Conservation (phyloP, 1,140 invertebrate species). For the Halictus rubicundus region DNA sequence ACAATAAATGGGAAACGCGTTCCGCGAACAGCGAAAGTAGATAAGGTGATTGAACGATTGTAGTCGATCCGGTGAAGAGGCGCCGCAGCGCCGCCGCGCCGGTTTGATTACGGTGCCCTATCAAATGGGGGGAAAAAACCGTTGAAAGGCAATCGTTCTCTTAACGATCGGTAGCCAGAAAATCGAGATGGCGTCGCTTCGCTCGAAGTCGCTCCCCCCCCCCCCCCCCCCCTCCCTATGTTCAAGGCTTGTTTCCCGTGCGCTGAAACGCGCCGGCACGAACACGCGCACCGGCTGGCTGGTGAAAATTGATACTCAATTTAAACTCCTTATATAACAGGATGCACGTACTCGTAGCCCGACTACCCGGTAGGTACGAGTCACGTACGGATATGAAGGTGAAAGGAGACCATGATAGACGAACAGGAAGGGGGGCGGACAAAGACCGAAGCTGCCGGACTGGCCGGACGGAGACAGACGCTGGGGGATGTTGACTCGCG, state of each 20-base stretch:
- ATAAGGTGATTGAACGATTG: too few relatives aligned
- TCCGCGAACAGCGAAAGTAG: too few relatives aligned
- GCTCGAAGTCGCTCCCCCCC: neutral
- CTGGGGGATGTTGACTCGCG: slow-evolving; percentile 27
- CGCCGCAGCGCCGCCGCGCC: too few relatives aligned
- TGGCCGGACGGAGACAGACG: neutral
- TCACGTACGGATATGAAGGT: slow-evolving; percentile 60
- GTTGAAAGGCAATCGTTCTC: too few relatives aligned
- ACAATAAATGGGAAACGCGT: too few relatives aligned
- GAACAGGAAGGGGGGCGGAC: slow-evolving; percentile 36
- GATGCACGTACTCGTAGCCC: slow-evolving; percentile 63
- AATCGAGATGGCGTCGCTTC: neutral
- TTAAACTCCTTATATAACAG: slow-evolving; percentile 66
- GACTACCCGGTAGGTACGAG: slow-evolving; percentile 52
- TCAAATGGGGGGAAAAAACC: too few relatives aligned
- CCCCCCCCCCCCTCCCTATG: too few relatives aligned
- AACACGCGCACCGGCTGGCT: slow-evolving; percentile 17
- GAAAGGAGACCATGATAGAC: slow-evolving; percentile 61
- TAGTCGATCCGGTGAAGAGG: too few relatives aligned
- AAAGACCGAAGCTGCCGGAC: neutral
- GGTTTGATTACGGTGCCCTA: too few relatives aligned
- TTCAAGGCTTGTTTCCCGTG: neutral
- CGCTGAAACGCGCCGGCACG: slow-evolving; percentile 6
- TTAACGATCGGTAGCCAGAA: neutral
- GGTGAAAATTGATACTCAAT: slow-evolving; percentile 68